Percentiles rank a stretch among this genome's conserved stretches.
Conservation (phyloP, 2,113 vertebrate species). For the Dipodomys spectabilis region DNA sequence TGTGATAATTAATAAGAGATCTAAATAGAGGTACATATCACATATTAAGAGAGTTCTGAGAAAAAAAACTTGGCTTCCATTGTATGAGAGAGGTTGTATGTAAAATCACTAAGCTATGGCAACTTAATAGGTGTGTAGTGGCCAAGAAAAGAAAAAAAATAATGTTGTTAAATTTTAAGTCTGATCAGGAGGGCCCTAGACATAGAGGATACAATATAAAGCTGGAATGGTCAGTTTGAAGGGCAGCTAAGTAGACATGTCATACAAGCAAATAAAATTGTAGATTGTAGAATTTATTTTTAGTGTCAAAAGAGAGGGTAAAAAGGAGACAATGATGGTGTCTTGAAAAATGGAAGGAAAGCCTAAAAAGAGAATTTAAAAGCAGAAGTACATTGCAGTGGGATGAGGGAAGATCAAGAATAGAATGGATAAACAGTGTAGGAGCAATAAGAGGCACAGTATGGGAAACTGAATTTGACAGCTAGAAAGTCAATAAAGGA, state of each 20-base stretch:
- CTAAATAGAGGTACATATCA: background rate
- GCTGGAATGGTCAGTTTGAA: background rate
- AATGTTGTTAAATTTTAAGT: background rate
- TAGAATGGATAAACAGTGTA: background rate
- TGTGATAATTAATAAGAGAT: background rate
- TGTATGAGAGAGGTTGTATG: background rate
- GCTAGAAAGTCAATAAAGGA: background rate
- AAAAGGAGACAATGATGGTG: background rate
- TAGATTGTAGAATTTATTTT: background rate
- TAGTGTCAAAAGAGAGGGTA: background rate
- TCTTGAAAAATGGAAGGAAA: background rate
- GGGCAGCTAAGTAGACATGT: background rate
- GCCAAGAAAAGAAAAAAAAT: background rate
- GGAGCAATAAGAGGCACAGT: background rate
- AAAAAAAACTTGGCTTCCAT: background rate
- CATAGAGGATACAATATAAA: background rate
- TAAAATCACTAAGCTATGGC: background rate
- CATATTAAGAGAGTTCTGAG: background rate
- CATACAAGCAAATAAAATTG: constrained; percentile 9
- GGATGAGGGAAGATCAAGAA: background rate
- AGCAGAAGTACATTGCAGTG: background rate
- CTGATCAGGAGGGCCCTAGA: background rate
- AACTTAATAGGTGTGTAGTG: background rate
- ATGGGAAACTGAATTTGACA: background rate
- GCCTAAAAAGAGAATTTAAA: background rate